These are phyloP conservation scores for Coptotermes formosanus DNA, from an alignment of 1,140 invertebrate genomes.

Conservation along the genomic window DNA sequence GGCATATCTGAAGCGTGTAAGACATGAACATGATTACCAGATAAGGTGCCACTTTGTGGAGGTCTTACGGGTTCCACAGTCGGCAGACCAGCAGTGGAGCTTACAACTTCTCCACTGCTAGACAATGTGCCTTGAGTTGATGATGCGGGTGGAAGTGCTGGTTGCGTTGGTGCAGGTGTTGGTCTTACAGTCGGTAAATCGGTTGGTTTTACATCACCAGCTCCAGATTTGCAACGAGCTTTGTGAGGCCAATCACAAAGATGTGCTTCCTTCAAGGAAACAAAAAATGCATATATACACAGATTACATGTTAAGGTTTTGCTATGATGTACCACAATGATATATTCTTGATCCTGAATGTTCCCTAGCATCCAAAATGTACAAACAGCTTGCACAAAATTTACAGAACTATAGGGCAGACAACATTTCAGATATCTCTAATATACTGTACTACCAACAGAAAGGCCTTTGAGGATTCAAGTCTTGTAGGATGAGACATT, in stretches of 20 bases:
- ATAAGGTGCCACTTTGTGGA: background rate
- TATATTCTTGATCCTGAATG: too few relatives aligned
- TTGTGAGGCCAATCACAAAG: constrained; percentile 77
- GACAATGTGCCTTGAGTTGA: background rate
- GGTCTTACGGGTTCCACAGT: background rate
- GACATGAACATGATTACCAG: background rate
- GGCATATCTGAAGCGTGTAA: too few relatives aligned
- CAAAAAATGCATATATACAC: too few relatives aligned
- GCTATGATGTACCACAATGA: too few relatives aligned
- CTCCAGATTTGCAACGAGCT: constrained; percentile 58
- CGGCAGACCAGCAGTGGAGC: background rate
- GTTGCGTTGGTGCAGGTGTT: constrained; percentile 38
- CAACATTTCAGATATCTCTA: too few relatives aligned
- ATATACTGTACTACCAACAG: too few relatives aligned
- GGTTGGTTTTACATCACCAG: constrained; percentile 23
- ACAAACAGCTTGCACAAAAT: too few relatives aligned
- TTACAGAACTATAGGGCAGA: too few relatives aligned
- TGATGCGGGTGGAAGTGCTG: constrained; percentile 34
- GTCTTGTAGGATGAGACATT: too few relatives aligned
- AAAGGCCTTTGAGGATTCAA: too few relatives aligned
- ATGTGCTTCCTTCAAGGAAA: constrained; percentile 46
- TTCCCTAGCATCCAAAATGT: too few relatives aligned
- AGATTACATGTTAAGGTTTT: too few relatives aligned
- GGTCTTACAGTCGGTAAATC: constrained; percentile 38
- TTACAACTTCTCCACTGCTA: background rate